A percentile compares a stretch with the other conserved stretches of the same genome.
Conservation (phyloP, 2,888 invertebrate species). For the Perithous albicinctus region DNA sequence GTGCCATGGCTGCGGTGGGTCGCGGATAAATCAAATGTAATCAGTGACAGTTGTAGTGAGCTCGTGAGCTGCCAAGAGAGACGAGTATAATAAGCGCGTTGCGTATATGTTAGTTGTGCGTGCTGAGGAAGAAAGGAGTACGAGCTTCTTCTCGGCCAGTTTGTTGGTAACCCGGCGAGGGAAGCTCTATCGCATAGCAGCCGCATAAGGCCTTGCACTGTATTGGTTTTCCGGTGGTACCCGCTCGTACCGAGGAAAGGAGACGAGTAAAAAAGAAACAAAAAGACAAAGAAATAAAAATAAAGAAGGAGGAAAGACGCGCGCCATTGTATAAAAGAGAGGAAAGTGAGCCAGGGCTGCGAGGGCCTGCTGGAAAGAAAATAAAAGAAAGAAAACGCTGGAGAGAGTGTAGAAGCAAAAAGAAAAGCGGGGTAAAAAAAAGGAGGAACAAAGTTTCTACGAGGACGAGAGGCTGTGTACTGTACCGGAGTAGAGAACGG, state of each 20-base stretch:
- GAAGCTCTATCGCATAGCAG: conserved; percentile 19
- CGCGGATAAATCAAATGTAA: conserved; percentile 53
- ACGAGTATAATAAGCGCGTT: background rate
- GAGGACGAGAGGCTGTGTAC: conserved; percentile 35
- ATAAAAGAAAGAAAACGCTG: conserved; percentile 46
- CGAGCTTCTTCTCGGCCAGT: conserved; percentile 13
- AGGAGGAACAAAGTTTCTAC: conserved; percentile 57
- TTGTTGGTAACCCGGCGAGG: conserved; percentile 49
- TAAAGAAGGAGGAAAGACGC: conserved; percentile 20
- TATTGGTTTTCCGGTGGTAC: conserved; percentile 41
- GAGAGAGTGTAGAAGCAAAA: conserved; percentile 38
- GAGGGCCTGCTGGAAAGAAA: conserved; percentile 34
- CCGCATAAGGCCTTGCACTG: conserved; percentile 51
- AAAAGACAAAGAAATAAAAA: conserved; percentile 18
- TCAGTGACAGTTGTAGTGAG: conserved; percentile 28
- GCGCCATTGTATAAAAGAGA: conserved; percentile 11
- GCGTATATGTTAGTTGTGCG: background rate
- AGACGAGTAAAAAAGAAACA: conserved; percentile 2
- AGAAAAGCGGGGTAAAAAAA: conserved; percentile 11
- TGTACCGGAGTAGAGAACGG: conserved; percentile 63
- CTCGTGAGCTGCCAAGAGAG: background rate
- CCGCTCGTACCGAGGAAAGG: conserved; percentile 3
- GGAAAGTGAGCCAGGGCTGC: background rate
- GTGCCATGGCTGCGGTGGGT: conserved; percentile 11
- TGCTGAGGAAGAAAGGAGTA: conserved; percentile 8